Evolutionary conservation across 2,113 vertebrate species (phyloP), one percentile per base, ranked within the genome.

Genomic region (Henicopernis longicauda): DNA sequence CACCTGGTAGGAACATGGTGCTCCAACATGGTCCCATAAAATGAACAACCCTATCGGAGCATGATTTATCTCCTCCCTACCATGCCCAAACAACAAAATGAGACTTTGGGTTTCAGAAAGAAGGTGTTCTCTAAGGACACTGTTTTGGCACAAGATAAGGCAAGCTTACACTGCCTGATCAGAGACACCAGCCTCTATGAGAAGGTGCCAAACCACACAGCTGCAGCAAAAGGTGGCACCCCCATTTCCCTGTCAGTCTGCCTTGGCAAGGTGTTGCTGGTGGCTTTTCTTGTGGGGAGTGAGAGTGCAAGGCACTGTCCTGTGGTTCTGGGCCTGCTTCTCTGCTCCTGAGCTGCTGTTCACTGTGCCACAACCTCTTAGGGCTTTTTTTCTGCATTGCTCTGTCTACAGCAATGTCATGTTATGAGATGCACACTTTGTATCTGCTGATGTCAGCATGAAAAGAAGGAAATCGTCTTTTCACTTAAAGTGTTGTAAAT

Each of bases 401-500:
- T 95, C 63, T 93, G 52, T 78, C 85, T 82, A 61, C 62, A 86
- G 72, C 69, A 2, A 78, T 87, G 84, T 73, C 14, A 38, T 17
- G n/a, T 93, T 86, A 45, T 5, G 16, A 94, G 96, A 94, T 23
- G 71, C 79, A 85, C 61, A 26, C 83, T 92, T 94, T 93, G 59
- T 92, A 89, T 90, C 93, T 97, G 97, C 98, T 97, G 96, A 93
- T 82, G 90, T 95, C 98, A 98, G 98, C 98, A 89, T n/a, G 67
- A 93, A 96, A 89, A 95, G 77, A 95, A 97, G 70, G 80, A 97
- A 97, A 97, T 88, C 62, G 32, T 97, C 96, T 96, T 97, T 97
- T 96, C 73, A 94, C 96, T 94, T 97, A 86, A 94, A 93, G 54
- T 83, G 93, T 69, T 97, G 97, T 98, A 98, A 98, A 98, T 98